These are phyloP conservation scores for Gryllus bimaculatus DNA, from an alignment of 1,140 invertebrate genomes.

Conservation along the genomic window DNA sequence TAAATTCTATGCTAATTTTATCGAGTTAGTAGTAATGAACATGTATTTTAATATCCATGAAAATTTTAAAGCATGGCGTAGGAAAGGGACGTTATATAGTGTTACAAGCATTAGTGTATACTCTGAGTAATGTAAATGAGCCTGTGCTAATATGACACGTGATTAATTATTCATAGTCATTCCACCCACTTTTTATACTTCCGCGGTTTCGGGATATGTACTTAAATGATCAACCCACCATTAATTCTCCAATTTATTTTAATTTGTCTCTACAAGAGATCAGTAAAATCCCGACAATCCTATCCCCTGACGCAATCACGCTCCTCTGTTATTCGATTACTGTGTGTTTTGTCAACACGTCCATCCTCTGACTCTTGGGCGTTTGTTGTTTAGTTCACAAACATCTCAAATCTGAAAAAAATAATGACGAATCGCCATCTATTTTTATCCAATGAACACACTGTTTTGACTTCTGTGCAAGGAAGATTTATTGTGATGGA, in stretches of 20 bases:
- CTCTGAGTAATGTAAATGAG: background rate
- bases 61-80: background rate
- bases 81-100: background rate
- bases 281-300: background rate
- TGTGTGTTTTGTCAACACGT: too few species aligned
- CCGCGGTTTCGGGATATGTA: background rate
- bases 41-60: slow-evolving; percentile 2
- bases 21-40: background rate
- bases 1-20: background rate
- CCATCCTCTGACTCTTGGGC: too few species aligned
- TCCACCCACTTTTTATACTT: background rate
- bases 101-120: background rate
- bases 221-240: background rate
- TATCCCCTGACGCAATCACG: background rate
- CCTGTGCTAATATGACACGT: background rate
- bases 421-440: too few species aligned
- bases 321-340: background rate
- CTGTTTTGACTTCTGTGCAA: too few species aligned
- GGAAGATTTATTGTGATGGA: too few species aligned
- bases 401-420: too few species aligned
- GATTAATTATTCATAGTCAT: background rate
- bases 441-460: too few species aligned
- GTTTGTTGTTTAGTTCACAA: too few species aligned
- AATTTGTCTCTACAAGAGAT: background rate
- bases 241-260: background rate